Percentiles rank a stretch among this genome's conserved stretches.
These are phyloP conservation scores for Meles meles DNA, from an alignment of 2,113 vertebrate species.

Conservation along the genomic window DNA sequence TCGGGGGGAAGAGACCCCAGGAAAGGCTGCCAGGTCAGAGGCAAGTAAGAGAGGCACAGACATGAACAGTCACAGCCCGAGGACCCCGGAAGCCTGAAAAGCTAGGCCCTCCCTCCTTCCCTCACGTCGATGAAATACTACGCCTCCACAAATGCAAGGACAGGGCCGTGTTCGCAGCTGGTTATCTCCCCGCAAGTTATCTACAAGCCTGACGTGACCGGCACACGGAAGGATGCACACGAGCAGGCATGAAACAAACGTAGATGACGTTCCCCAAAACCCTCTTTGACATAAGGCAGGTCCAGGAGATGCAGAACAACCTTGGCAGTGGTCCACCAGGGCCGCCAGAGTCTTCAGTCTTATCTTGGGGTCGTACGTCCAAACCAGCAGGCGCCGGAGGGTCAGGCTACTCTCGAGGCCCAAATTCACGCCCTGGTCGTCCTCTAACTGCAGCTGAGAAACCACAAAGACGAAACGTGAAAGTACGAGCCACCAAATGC, in stretches of 20 bases:
- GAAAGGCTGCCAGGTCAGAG: not conserved
- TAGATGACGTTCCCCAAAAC: fast-evolving
- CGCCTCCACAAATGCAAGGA: no score
- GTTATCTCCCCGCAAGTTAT: fast-evolving
- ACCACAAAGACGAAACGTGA: not conserved
- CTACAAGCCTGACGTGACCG: not conserved
- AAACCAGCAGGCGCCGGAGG: slow-evolving; percentile 94
- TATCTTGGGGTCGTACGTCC: slow-evolving; percentile 97
- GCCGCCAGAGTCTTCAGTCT: slow-evolving; percentile 96
- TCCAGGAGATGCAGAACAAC: not conserved
- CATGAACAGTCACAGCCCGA: fast-evolving
- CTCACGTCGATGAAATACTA: not conserved
- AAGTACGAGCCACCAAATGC: not conserved
- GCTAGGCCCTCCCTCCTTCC: not conserved
- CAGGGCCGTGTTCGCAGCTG: fast-evolving
- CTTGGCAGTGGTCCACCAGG: slow-evolving; percentile 98
- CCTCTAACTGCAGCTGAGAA: slow-evolving; percentile 93
- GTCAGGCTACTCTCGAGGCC: slow-evolving; percentile 92
- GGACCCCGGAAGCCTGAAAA: no score
- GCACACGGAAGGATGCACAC: no score
- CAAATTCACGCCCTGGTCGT: slow-evolving; percentile 93
- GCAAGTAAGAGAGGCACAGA: not conserved
- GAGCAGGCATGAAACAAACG: not conserved
- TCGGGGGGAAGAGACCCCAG: no score
- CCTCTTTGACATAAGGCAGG: not conserved